These are phyloP conservation scores for Seriola aureovittata DNA, from an alignment of 2,113 vertebrate species.

Conservation along the genomic window DNA sequence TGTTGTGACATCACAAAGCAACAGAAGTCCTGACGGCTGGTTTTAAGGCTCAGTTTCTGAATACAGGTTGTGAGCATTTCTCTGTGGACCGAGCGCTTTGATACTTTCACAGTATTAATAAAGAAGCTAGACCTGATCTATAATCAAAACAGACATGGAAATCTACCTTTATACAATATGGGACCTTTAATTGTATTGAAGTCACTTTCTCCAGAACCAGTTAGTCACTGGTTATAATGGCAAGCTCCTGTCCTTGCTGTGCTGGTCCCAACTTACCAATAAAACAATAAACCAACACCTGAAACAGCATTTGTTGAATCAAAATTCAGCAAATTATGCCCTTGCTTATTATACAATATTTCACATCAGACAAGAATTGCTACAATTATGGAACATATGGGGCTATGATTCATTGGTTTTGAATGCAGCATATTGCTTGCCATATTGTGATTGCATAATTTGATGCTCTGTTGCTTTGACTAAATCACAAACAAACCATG, in stretches of 20 bases:
- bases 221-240: neutral
- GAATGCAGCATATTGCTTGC: slow-evolving; percentile 71
- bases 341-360: slow-evolving; percentile 62
- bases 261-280: slow-evolving; percentile 16
- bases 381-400: slow-evolving; percentile 70
- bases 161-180: too few species aligned
- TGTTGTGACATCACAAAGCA: too few species aligned
- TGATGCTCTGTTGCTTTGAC: slow-evolving; percentile 66
- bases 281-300: slow-evolving; percentile 39
- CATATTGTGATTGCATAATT: slow-evolving; percentile 76
- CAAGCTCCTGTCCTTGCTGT: neutral
- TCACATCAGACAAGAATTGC: slow-evolving; percentile 59
- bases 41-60: too few species aligned
- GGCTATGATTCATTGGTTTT: slow-evolving; percentile 59
- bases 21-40: too few species aligned
- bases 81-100: too few species aligned
- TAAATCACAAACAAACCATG: slow-evolving; percentile 76
- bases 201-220: slow-evolving; percentile 24
- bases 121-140: too few species aligned
- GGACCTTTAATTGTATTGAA: neutral
- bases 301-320: slow-evolving; percentile 54
- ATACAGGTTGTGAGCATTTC: too few species aligned
- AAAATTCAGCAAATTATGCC: slow-evolving; percentile 50
- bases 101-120: too few species aligned
- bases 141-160: too few species aligned